phyloP scores from a whole-genome alignment of 2,888 invertebrate species.

The Cosmopolites sordidus region DNA sequence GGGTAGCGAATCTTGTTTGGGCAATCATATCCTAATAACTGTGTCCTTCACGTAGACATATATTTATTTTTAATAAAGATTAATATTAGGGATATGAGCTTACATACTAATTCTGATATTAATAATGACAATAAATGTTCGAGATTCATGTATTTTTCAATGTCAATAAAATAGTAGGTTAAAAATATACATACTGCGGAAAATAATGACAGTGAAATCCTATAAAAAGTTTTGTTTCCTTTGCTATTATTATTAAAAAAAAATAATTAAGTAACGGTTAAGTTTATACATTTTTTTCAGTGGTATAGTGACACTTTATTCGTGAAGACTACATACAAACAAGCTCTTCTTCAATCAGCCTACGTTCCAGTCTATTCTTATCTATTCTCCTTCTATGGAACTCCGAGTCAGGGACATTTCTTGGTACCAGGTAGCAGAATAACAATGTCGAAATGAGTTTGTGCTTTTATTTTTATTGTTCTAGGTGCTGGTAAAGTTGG shows the following conservation, averaged over 20 bases:
- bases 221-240: too few relatives aligned
- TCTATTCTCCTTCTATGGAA: constrained; percentile 30
- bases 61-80: too few relatives aligned
- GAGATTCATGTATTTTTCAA: too few relatives aligned
- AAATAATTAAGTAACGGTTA: background rate
- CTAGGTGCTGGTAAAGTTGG: constrained; percentile 40
- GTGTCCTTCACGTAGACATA: too few relatives aligned
- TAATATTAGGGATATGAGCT: too few relatives aligned
- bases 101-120: too few relatives aligned
- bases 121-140: too few relatives aligned
- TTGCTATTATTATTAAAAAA: background rate
- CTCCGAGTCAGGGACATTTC: constrained; percentile 14
- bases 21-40: too few relatives aligned
- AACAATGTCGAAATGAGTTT: background rate
- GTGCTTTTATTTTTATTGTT: constrained; percentile 34
- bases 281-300: constrained; percentile 20
- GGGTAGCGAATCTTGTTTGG: too few relatives aligned
- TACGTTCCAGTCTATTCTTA: constrained; percentile 29
- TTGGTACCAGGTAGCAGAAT: background rate
- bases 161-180: too few relatives aligned
- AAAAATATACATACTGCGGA: too few relatives aligned
- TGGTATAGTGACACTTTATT: constrained; percentile 29
- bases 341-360: constrained; percentile 28
- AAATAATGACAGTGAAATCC: too few relatives aligned
- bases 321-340: constrained; percentile 27